A percentile compares a stretch with the other conserved stretches of the same genome.
These are phyloP conservation scores for Drosophila vallismaia DNA, from an alignment of 2,888 invertebrate genomes.

Conservation along the genomic window DNA sequence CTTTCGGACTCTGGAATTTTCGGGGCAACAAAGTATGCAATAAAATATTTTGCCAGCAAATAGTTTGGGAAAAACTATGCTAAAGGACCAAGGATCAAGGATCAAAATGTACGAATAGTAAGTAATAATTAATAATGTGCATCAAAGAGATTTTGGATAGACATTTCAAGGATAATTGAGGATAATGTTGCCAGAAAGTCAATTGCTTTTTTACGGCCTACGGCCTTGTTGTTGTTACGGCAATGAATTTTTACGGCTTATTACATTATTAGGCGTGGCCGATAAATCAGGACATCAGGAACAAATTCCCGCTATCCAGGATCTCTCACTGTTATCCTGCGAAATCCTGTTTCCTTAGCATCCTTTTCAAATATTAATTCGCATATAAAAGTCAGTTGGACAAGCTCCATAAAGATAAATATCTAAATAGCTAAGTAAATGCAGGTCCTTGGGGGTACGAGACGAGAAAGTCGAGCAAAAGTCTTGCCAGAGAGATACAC, in stretches of 20 bases:
- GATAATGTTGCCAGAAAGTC: neutral
- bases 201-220: neutral
- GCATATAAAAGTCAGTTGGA: constrained; percentile 46
- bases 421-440: constrained; percentile 48
- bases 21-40: constrained; percentile 3
- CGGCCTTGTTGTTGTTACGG: neutral
- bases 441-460: constrained; percentile 38
- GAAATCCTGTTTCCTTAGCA: constrained; percentile 1
- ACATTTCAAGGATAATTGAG: neutral
- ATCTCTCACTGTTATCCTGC: neutral
- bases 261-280: constrained; percentile 17
- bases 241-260: constrained; percentile 18
- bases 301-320: neutral
- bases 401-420: constrained; percentile 44
- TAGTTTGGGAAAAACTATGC: neutral
- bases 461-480: neutral
- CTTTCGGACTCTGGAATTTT: constrained; percentile 8
- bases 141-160: neutral
- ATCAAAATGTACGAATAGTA: neutral
- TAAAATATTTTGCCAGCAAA: constrained; percentile 2
- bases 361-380: constrained; percentile 40
- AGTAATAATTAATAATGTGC: neutral
- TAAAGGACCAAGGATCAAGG: neutral
- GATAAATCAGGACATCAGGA: constrained; percentile 21
- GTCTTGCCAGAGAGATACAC: constrained; percentile 8